These are phyloP conservation scores for Acanthurus tractus DNA, from an alignment of 2,797 vertebrate species.

Conservation along the genomic window DNA sequence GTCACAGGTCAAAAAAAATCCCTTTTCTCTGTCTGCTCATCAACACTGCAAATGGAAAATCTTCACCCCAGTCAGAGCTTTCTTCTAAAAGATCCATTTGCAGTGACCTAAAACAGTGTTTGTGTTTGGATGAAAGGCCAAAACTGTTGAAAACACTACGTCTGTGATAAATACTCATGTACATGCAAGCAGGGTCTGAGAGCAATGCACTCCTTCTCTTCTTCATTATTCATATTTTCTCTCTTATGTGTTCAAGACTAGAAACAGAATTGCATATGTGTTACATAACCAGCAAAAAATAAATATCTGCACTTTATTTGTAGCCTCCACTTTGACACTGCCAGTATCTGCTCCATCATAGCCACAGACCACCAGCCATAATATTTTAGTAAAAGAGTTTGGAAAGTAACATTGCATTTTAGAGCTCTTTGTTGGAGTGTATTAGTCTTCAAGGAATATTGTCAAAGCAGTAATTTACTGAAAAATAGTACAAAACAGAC, in stretches of 20 bases:
- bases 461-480: background rate
- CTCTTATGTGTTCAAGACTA: background rate
- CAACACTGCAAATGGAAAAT: no score
- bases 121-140: no score
- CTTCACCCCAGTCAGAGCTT: no score
- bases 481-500: slow-evolving; percentile 1
- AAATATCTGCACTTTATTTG: background rate
- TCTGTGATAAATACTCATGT: no score
- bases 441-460: slow-evolving; percentile 12
- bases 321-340: background rate
- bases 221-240: background rate
- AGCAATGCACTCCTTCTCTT: background rate
- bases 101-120: no score
- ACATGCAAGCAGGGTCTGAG: no score
- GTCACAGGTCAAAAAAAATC: no score
- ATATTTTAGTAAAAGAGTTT: slow-evolving; percentile 14
- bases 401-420: background rate
- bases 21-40: no score
- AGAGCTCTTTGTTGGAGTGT: slow-evolving; percentile 4
- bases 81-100: no score
- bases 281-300: background rate
- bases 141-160: no score
- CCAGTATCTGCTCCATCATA: background rate
- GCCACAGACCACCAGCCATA: background rate
- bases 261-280: background rate